Evolutionary conservation across 2,113 vertebrate genomes (phyloP).

Genomic region (Gymnogyps californianus): DNA sequence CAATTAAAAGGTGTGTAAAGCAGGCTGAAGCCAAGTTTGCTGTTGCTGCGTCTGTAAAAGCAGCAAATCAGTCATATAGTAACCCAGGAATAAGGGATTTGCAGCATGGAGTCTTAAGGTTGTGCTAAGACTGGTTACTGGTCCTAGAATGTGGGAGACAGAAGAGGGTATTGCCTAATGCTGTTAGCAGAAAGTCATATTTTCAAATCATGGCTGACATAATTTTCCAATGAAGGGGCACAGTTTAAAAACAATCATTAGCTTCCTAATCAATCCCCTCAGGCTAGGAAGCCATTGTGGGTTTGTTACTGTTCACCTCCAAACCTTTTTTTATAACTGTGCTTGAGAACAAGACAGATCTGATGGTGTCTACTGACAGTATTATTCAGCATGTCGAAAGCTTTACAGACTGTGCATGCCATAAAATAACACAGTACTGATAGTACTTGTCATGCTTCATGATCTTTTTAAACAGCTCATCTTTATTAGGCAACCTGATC

Average conservation of each 20-base stretch:
- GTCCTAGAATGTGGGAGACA: background rate
- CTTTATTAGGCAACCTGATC: conserved; percentile 22
- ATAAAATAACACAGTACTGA: background rate
- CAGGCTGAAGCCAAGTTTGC: background rate
- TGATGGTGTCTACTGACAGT: background rate
- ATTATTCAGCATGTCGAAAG: background rate
- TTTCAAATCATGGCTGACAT: background rate
- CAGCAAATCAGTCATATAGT: background rate
- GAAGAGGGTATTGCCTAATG: background rate
- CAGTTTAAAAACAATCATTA: background rate
- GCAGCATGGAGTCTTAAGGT: background rate
- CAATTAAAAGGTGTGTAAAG: background rate
- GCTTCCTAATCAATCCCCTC: background rate
- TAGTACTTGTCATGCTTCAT: background rate
- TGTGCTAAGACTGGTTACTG: background rate
- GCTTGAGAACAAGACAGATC: background rate
- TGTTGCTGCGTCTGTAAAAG: background rate
- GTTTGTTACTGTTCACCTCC: background rate
- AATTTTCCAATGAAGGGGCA: background rate
- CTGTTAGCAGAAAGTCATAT: background rate
- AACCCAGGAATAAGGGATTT: background rate
- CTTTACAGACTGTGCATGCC: background rate
- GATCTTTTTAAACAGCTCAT: background rate
- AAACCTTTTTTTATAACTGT: background rate
- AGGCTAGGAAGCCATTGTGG: background rate